Evolutionary conservation across 2,888 invertebrate genomes (phyloP).

Genomic region (Cosmia trapezina): DNA sequence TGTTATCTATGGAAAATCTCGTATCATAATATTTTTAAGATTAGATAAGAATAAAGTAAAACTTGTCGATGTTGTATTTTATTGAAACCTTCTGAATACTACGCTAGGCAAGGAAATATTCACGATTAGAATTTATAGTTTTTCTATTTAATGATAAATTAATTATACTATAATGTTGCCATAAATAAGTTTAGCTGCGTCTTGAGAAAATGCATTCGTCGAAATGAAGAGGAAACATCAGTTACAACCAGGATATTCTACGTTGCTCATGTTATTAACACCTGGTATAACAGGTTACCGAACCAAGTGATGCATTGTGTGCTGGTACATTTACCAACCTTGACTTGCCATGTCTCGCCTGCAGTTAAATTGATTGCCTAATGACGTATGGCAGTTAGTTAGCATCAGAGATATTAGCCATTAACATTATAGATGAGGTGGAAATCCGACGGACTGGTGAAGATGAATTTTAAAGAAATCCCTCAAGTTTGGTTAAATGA

Average conservation of each 20-base stretch:
- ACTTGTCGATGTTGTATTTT: constrained; percentile 17
- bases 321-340: constrained; percentile 15
- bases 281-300: not conserved
- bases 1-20: constrained; percentile 37
- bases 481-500: too few species aligned
- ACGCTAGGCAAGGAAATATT: too few species aligned
- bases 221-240: not conserved
- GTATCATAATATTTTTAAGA: constrained; percentile 28
- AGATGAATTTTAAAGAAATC: too few species aligned
- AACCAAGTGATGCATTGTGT: not conserved
- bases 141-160: not conserved
- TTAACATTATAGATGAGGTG: not conserved
- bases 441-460: too few species aligned
- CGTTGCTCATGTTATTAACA: not conserved
- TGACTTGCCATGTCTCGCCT: too few species aligned
- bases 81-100: constrained; percentile 7
- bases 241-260: not conserved
- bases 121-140: not conserved
- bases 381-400: constrained; percentile 13
- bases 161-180: not conserved
- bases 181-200: not conserved
- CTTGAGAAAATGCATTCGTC: not conserved
- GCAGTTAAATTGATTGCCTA: constrained; percentile 36
- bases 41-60: constrained; percentile 17
- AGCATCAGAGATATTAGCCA: not conserved